Percentiles rank a stretch among this genome's conserved stretches.
phyloP scores from a whole-genome alignment of 2,113 vertebrate genomes.

The Epinephelus fuscoguttatus region DNA sequence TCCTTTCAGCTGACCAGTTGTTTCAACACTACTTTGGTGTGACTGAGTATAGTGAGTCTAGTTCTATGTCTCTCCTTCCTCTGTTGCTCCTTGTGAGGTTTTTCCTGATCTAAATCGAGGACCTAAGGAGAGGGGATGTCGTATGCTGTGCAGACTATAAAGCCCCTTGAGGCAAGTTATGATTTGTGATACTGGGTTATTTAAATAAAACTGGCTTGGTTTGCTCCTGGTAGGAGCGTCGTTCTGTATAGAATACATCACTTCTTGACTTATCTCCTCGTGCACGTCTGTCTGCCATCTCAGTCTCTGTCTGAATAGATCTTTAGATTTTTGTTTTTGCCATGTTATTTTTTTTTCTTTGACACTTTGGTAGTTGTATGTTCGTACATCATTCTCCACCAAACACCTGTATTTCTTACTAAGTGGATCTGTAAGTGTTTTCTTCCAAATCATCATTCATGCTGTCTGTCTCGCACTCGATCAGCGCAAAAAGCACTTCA shows the following conservation, averaged over 20 bases:
- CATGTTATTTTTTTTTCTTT: background rate
- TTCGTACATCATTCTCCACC: background rate
- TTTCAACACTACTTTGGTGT: no score
- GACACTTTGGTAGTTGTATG: background rate
- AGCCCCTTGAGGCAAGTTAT: no score
- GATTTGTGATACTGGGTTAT: no score
- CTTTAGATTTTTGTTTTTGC: background rate
- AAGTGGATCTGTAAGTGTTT: background rate
- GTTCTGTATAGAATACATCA: background rate
- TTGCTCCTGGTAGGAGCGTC: background rate
- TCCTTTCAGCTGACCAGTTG: no score
- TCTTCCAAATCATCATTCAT: slow-evolving; percentile 8
- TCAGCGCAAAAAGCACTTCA: slow-evolving; percentile 7
- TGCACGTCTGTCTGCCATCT: background rate
- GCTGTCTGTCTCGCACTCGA: background rate
- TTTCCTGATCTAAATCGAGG: no score
- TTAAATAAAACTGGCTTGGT: no score
- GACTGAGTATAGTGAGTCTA: no score
- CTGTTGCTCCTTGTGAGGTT: no score
- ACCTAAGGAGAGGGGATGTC: no score
- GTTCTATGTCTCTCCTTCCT: no score
- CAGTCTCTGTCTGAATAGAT: background rate
- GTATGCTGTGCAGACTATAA: no score
- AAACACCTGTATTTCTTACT: background rate
- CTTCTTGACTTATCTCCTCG: background rate